Percentiles rank a stretch among this genome's conserved stretches.
Conservation (phyloP, 2,113 vertebrate species). For the Bufo bufo region DNA sequence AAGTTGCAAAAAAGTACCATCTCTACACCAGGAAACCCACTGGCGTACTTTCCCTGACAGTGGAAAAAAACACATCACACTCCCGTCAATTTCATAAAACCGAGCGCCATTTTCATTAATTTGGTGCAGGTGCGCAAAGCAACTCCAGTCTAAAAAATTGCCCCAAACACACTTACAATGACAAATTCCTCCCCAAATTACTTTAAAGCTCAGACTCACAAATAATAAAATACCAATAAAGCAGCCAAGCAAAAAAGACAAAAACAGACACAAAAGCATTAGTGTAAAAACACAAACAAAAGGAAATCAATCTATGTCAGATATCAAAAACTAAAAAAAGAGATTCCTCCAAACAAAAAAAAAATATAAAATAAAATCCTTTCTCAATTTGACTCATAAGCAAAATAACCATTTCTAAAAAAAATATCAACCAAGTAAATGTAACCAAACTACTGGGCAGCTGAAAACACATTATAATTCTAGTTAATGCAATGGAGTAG, state of each 20-base stretch:
- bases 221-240: neutral
- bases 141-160: too few relatives aligned
- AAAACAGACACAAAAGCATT: neutral
- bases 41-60: too few relatives aligned
- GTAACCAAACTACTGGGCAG: neutral
- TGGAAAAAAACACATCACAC: too few relatives aligned
- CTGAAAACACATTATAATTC: neutral
- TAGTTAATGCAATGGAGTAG: neutral
- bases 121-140: too few relatives aligned
- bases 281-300: neutral
- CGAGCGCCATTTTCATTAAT: too few relatives aligned
- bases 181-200: neutral
- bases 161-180: too few relatives aligned
- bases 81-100: too few relatives aligned
- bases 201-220: neutral
- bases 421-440: neutral
- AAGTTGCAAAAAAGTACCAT: too few relatives aligned
- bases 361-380: neutral
- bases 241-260: neutral
- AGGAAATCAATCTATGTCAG: neutral
- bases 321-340: neutral
- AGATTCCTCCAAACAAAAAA: neutral
- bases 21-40: too few relatives aligned
- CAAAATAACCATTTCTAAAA: constrained; percentile 27
- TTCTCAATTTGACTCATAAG: neutral